Evolutionary conservation across 2,888 invertebrate species (phyloP).

Genomic region (Lordiphosa andalusiaca): DNA sequence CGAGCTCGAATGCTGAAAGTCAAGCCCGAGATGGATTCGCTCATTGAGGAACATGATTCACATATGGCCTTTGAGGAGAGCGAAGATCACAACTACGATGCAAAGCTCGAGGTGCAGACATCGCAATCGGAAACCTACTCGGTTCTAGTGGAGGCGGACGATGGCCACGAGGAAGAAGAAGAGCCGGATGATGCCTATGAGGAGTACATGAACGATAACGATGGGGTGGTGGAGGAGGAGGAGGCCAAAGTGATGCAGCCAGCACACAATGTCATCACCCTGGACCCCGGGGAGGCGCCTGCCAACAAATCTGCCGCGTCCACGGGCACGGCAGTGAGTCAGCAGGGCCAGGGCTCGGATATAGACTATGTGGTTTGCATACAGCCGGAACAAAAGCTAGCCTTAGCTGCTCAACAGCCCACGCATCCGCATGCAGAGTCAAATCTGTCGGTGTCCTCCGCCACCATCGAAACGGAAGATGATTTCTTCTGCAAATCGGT

Average conservation of each 20-base stretch:
- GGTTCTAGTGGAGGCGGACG: constrained; percentile 61
- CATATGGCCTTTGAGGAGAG: constrained; percentile 43
- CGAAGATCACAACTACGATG: constrained; percentile 57
- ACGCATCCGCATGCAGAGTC: neutral
- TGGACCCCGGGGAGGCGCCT: constrained; percentile 22
- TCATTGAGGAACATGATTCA: constrained; percentile 43
- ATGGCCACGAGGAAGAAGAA: constrained; percentile 36
- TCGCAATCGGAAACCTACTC: constrained; percentile 61
- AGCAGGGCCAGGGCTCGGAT: constrained; percentile 35
- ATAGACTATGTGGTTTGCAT: constrained; percentile 56
- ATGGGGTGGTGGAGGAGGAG: constrained; percentile 36
- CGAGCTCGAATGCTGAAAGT: constrained; percentile 33
- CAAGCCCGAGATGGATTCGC: constrained; percentile 18
- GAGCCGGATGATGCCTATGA: constrained; percentile 41
- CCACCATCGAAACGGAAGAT: constrained; percentile 69
- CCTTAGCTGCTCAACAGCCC: neutral
- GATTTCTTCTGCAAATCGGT: constrained; percentile 78
- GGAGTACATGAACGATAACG: constrained; percentile 38
- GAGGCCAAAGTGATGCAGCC: constrained; percentile 42
- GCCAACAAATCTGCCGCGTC: constrained; percentile 18
- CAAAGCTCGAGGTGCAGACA: constrained; percentile 54
- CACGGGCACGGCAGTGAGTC: constrained; percentile 13
- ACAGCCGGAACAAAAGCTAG: constrained; percentile 8
- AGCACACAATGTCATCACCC: constrained; percentile 37
- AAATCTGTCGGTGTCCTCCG: neutral